phyloP scores from a whole-genome alignment of 2,113 vertebrate species.

The Nansenia antarctica region DNA sequence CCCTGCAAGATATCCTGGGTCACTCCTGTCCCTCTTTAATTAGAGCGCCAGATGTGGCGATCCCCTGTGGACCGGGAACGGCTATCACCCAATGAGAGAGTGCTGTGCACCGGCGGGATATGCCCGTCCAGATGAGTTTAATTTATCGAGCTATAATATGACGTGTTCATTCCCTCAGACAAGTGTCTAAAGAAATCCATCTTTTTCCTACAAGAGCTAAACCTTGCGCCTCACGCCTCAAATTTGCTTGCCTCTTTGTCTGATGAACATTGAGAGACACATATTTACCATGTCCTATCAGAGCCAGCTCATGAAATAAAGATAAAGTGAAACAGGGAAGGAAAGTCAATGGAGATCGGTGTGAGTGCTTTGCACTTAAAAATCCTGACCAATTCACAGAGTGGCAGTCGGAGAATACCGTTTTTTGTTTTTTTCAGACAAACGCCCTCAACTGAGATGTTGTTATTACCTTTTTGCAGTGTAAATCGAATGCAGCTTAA shows the following conservation, averaged over 20 bases:
- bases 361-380: background rate
- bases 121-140: constrained; percentile 8
- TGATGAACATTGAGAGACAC: background rate
- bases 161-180: constrained; percentile 14
- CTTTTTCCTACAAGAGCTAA: background rate
- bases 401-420: constrained; percentile 19
- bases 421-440: constrained; percentile 52
- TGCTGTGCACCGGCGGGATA: constrained; percentile 27
- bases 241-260: background rate
- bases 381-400: constrained; percentile 20
- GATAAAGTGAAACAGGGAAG: background rate
- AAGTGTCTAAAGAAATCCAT: background rate
- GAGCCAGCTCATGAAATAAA: background rate
- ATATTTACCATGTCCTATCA: background rate
- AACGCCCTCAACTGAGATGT: constrained; percentile 35
- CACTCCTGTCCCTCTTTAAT: constrained; percentile 41
- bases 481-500: constrained; percentile 65
- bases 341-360: background rate
- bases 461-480: constrained; percentile 49
- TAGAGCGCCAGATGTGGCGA: constrained; percentile 33
- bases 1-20: constrained; percentile 45
- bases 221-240: background rate
- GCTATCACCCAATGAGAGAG: constrained; percentile 29
- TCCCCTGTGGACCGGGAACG: constrained; percentile 24
- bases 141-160: constrained; percentile 16